phyloP scores from a whole-genome alignment of 2,113 vertebrate species.

The Scytalopus superciliaris region DNA sequence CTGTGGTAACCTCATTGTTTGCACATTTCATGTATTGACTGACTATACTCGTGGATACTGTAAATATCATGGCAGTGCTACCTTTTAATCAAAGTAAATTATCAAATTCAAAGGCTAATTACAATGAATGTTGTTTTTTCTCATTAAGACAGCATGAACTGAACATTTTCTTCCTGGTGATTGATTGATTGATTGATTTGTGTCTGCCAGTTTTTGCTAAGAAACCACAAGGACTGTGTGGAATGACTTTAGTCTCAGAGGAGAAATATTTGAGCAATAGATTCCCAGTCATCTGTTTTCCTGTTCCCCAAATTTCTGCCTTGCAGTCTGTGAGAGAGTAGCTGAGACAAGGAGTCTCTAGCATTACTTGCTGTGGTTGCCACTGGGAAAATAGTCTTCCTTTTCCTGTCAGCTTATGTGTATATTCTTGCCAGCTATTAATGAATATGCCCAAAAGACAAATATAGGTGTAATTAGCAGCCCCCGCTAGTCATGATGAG shows the following conservation, averaged over 20 bases:
- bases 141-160: not conserved
- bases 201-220: not conserved
- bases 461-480: conserved; percentile 50
- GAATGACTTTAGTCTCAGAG: not conserved
- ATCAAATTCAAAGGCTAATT: not conserved
- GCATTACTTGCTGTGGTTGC: not conserved
- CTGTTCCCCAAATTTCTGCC: not conserved
- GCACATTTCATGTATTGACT: not conserved
- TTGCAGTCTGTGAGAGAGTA: not conserved
- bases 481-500: not conserved
- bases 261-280: not conserved
- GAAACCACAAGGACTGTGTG: not conserved
- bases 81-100: not conserved
- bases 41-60: not conserved
- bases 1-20: not conserved
- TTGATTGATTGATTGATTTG: not conserved
- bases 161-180: not conserved
- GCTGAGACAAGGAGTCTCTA: not conserved
- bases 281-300: not conserved
- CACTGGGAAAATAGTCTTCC: conserved; percentile 46
- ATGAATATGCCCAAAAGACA: not conserved
- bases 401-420: conserved; percentile 20
- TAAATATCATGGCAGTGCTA: not conserved
- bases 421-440: conserved; percentile 24
- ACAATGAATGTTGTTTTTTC: not conserved